Percentiles rank a stretch among this genome's conserved stretches.
phyloP scores from a whole-genome alignment of 2,888 invertebrate genomes.

The Laspeyria flexula region DNA sequence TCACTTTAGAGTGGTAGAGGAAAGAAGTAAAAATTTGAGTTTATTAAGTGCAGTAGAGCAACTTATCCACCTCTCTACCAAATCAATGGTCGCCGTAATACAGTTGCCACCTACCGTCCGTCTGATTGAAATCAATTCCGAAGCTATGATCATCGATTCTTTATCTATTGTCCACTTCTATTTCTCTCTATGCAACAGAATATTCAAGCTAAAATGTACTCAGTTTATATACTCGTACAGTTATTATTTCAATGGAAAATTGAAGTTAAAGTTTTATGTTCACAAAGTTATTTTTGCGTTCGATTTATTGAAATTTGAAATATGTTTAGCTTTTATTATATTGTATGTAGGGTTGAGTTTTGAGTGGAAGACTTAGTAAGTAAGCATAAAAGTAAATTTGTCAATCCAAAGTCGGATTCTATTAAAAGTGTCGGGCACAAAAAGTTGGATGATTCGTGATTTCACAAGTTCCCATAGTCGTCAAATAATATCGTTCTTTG shows the following conservation, averaged over 20 bases:
- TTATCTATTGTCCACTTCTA: constrained; percentile 56
- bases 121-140: constrained; percentile 80
- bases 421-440: constrained; percentile 64
- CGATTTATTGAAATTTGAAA: not conserved
- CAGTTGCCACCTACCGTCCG: constrained; percentile 79
- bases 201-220: not conserved
- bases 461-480: constrained; percentile 74
- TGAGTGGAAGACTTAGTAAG: not conserved
- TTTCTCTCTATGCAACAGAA: constrained; percentile 19
- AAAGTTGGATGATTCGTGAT: constrained; percentile 71
- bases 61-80: not conserved
- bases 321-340: not conserved
- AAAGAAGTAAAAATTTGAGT: too few relatives aligned
- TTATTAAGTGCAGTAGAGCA: not conserved
- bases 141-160: constrained; percentile 72
- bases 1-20: too few relatives aligned
- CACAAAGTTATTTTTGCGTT: constrained; percentile 16
- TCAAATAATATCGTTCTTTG: constrained; percentile 48
- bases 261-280: not conserved
- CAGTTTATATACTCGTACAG: constrained; percentile 9
- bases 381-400: constrained; percentile 35
- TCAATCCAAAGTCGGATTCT: constrained; percentile 61
- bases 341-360: constrained; percentile 6
- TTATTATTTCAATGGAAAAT: constrained; percentile 10
- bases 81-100: constrained; percentile 60